Evolutionary conservation across 2,113 vertebrate genomes (phyloP).

Genomic region (Oncorhynchus nerka): DNA sequence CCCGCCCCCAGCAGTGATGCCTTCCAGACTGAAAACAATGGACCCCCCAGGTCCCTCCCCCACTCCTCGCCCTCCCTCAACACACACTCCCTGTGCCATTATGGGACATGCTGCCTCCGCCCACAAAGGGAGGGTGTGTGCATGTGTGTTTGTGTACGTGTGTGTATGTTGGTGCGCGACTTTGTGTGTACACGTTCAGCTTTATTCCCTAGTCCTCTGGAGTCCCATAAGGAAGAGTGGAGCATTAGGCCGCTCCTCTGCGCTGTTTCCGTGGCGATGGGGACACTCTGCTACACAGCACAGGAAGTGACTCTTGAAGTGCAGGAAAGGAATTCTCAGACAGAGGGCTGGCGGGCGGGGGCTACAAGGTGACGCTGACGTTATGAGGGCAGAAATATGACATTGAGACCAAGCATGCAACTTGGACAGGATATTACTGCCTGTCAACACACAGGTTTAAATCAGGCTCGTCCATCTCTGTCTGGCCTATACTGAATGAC

Average conservation of each 20-base stretch:
- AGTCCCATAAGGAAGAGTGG: slow-evolving; percentile 61
- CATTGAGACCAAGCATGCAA: slow-evolving; percentile 6
- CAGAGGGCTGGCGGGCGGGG: slow-evolving; percentile 10
- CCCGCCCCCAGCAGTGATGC: slow-evolving; percentile 64
- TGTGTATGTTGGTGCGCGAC: background rate
- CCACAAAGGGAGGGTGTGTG: slow-evolving; percentile 29
- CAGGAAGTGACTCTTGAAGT: slow-evolving; percentile 63
- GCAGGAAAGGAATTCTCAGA: slow-evolving; percentile 63
- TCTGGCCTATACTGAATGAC: slow-evolving; percentile 41
- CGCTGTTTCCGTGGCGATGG: slow-evolving; percentile 46
- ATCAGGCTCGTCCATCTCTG: slow-evolving; percentile 47
- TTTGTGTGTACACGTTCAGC: background rate
- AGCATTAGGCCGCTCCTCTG: slow-evolving; percentile 48
- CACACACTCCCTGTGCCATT: slow-evolving; percentile 44
- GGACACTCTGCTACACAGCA: slow-evolving; percentile 53
- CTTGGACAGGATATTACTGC: slow-evolving; percentile 45
- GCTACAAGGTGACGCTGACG: slow-evolving; percentile 25
- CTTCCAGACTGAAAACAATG: slow-evolving; percentile 76
- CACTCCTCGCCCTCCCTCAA: slow-evolving; percentile 37
- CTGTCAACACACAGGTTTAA: slow-evolving; percentile 61
- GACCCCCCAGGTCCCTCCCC: slow-evolving; percentile 57
- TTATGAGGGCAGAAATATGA: slow-evolving; percentile 37
- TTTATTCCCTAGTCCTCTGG: slow-evolving; percentile 27
- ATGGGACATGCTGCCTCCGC: slow-evolving; percentile 51
- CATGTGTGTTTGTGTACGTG: background rate